Evolutionary conservation across 2,797 vertebrate species (phyloP).

Genomic region (Scarus forsteni): DNA sequence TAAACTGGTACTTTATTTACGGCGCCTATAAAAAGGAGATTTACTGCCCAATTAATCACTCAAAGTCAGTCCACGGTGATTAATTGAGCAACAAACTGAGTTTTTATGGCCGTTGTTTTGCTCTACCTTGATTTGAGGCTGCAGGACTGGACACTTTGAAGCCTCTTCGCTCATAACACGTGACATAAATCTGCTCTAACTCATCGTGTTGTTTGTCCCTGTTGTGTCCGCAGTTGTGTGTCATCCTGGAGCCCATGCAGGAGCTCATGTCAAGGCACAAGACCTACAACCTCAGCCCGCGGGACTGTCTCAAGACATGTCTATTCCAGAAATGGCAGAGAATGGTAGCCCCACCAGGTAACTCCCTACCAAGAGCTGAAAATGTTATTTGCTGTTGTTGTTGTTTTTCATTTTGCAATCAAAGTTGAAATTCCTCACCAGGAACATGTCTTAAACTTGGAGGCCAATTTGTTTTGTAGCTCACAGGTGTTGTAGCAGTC

Average conservation of each 20-base stretch:
- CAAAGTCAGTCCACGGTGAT: constrained; percentile 53
- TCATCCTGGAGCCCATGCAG: constrained; percentile 99
- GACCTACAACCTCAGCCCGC: constrained; percentile 99
- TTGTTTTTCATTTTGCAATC: too few relatives aligned
- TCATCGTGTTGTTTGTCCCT: constrained; percentile 19
- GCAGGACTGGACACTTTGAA: constrained; percentile 7
- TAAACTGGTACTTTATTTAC: constrained; percentile 56
- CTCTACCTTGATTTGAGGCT: constrained; percentile 37
- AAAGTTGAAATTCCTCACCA: too few relatives aligned
- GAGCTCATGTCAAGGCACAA: constrained; percentile 99
- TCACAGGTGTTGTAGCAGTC: too few relatives aligned
- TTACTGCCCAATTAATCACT: constrained; percentile 61
- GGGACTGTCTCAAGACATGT: constrained; percentile 99
- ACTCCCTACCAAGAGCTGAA: constrained; percentile 1
- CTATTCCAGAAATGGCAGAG: constrained; percentile 99
- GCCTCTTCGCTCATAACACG: constrained; percentile 14
- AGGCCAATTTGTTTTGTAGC: too few relatives aligned
- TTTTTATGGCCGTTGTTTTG: constrained; percentile 48
- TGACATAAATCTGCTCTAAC: constrained; percentile 38
- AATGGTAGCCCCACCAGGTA: constrained; percentile 99
- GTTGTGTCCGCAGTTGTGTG: constrained; percentile 91
- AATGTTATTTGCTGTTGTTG: not conserved
- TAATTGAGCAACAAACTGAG: constrained; percentile 52
- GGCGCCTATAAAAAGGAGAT: constrained; percentile 55
- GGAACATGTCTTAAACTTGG: too few relatives aligned